Evolutionary conservation across 2,888 invertebrate genomes (phyloP).

Genomic region (Tanypteryx hageni): DNA sequence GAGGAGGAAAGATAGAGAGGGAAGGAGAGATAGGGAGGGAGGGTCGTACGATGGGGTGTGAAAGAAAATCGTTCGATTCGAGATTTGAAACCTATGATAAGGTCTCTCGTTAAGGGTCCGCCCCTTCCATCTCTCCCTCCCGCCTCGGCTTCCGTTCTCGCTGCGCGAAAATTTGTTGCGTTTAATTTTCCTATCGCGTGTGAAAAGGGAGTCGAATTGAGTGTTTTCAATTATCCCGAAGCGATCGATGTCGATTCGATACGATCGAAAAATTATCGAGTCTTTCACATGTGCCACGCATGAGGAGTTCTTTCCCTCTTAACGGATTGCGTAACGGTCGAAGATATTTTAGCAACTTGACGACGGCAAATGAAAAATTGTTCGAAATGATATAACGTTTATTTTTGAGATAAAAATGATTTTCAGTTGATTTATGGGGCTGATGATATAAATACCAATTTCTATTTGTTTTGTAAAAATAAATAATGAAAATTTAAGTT

Average conservation of each 20-base stretch:
- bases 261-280: not conserved
- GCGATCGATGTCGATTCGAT: conserved; percentile 22
- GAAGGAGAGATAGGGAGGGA: not conserved
- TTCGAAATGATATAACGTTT: too few relatives aligned
- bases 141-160: not conserved
- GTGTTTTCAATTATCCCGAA: conserved; percentile 3
- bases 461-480: too few relatives aligned
- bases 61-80: not conserved
- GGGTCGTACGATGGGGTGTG: not conserved
- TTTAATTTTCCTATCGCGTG: conserved; percentile 29
- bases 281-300: too few relatives aligned
- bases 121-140: not conserved
- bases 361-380: too few relatives aligned
- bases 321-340: too few relatives aligned
- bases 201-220: not conserved
- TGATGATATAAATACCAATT: too few relatives aligned
- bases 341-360: too few relatives aligned
- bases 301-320: too few relatives aligned
- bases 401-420: too few relatives aligned
- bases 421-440: too few relatives aligned
- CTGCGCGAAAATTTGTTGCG: not conserved
- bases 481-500: too few relatives aligned
- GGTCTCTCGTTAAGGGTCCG: not conserved
- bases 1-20: not conserved
- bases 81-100: not conserved